Evolutionary conservation across 1,140 invertebrate genomes (phyloP).

Genomic region (Caenorhabditis brenneri): DNA sequence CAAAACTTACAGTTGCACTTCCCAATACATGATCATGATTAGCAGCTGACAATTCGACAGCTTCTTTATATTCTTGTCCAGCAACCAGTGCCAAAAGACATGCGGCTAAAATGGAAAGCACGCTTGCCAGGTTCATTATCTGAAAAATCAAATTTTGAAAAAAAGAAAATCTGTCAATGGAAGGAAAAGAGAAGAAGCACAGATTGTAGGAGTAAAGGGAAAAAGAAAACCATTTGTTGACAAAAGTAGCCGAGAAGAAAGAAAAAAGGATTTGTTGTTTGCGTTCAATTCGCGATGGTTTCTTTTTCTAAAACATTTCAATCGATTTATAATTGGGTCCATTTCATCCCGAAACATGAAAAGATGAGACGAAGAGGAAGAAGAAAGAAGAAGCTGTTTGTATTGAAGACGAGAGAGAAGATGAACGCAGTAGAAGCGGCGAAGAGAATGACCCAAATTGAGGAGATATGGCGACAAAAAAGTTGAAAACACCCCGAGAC

Average conservation of each 20-base stretch:
- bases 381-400: slow-evolving; percentile 25
- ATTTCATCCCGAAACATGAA: neutral
- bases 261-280: neutral
- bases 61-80: slow-evolving; percentile 20
- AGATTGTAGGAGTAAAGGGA: no score
- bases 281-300: neutral
- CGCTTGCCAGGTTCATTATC: slow-evolving; percentile 38
- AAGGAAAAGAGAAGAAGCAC: neutral
- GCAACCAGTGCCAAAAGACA: neutral
- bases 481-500: neutral
- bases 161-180: neutral
- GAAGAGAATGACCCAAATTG: slow-evolving; percentile 28
- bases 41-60: slow-evolving; percentile 26
- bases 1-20: slow-evolving; percentile 27
- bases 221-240: slow-evolving; percentile 5
- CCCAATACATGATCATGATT: slow-evolving; percentile 42
- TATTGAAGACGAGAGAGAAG: neutral
- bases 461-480: slow-evolving; percentile 32
- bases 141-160: neutral
- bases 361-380: neutral
- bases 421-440: neutral
- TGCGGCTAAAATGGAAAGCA: neutral
- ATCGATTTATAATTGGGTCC: slow-evolving; percentile 44
- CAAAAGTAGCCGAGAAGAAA: neutral
- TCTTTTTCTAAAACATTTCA: no score